Base-by-base conservation (phyloP, 2,888 invertebrate genomes). In the Melinaea marsaeus region DNA sequence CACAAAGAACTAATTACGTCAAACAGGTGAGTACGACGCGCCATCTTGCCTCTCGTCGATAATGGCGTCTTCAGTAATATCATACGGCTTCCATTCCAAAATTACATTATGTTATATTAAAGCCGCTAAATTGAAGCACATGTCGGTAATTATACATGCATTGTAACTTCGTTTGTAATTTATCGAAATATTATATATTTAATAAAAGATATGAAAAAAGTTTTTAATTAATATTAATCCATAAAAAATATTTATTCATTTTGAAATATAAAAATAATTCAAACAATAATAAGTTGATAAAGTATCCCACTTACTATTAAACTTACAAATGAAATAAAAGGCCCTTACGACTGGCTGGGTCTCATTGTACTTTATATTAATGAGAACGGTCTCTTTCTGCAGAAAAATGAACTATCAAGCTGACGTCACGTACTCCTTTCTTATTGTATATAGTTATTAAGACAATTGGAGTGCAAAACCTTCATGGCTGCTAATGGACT, bases 391-490 rank as follows among this genome's bases (percentile, higher is more conserved):
- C 58, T 57, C 58, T 57, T 58, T 64, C 62, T 66, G 66, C 46
- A 60, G 55, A 62, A 60, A 62, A 68, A 64, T 68, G 62, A 68
- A 61, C 63, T 65, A 65, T 69, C 57, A 69, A 63, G 63, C 63
- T 60, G 58, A 58, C 51, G 59, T 67, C 67, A 67, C 67, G 67
- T 65, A 65, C 63, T 45, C 54, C 59, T 32, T 55, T 59, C 65
- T 63, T 58, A 62, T 60, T 56, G 48, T 55, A 59, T 65, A 63
- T 60, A 65, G 61, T 57, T 61, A 67, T 65, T 65, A 56, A 60
- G 48, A 61, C 47, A 58, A 58, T 61, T 4, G 64, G 47, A 55
- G 13, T 35, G 54, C 51, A 51, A 51, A 51, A 22, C 51, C 51
- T 32, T 51, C 51, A 51, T 51, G 32, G 51, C 51, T 51, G 51